A percentile compares a stretch with the other conserved stretches of the same genome.
These are phyloP conservation scores for Misgurnus mizolepis DNA, from an alignment of 2,113 vertebrate species.

Conservation along the genomic window DNA sequence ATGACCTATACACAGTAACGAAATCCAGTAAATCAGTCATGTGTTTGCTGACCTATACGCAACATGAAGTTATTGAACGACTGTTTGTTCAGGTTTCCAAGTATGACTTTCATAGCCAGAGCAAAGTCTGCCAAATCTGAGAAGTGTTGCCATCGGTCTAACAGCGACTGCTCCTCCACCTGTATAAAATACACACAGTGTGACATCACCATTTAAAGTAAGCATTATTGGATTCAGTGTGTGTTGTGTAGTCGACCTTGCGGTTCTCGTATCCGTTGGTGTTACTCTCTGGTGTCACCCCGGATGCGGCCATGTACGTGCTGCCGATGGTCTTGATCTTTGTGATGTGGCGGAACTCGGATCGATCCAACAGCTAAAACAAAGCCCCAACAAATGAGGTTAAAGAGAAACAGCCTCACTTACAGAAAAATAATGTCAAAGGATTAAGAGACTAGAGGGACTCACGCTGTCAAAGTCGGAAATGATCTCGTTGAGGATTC, in stretches of 20 bases:
- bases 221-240: background rate
- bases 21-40: background rate
- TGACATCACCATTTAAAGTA: background rate
- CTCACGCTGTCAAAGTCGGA: slow-evolving; percentile 94
- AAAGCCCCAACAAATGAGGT: background rate
- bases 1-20: background rate
- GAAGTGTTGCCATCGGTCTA: slow-evolving; percentile 92
- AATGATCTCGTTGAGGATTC: slow-evolving; percentile 98
- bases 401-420: background rate
- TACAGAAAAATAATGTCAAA: background rate
- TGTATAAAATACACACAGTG: slow-evolving; percentile 46
- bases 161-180: slow-evolving; percentile 80
- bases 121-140: slow-evolving; percentile 93
- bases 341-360: slow-evolving; percentile 91
- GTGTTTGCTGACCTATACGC: slow-evolving; percentile 82
- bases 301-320: slow-evolving; percentile 97
- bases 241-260: slow-evolving; percentile 69
- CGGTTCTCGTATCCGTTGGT: slow-evolving; percentile 74
- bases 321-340: slow-evolving; percentile 98
- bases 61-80: slow-evolving; percentile 99
- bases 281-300: slow-evolving; percentile 81
- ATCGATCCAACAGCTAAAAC: slow-evolving; percentile 85
- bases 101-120: slow-evolving; percentile 92
- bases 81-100: slow-evolving; percentile 96
- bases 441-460: slow-evolving; percentile 8